These are phyloP conservation scores for Phenganax marumi DNA, from an alignment of 92 coral and sea anemone species.

Conservation along the genomic window DNA sequence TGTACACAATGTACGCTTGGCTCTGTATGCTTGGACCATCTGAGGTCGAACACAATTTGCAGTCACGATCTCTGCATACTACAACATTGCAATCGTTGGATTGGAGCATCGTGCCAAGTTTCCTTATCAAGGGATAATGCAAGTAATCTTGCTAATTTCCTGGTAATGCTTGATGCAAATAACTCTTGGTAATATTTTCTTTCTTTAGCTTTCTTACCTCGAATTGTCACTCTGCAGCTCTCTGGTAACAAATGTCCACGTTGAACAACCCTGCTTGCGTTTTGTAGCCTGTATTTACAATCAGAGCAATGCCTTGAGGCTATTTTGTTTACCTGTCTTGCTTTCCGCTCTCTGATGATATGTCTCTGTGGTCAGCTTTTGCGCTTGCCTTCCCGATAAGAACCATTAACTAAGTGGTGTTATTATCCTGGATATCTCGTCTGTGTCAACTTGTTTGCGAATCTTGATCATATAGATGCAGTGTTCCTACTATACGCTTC, in stretches of 20 bases:
- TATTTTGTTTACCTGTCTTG: neutral
- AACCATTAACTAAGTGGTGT: neutral
- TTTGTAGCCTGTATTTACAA: constrained; percentile 8
- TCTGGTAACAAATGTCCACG: neutral
- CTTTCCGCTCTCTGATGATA: no score
- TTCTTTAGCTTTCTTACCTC: neutral
- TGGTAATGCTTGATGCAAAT: neutral
- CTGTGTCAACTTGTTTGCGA: neutral
- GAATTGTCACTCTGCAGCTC: neutral
- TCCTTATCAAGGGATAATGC: neutral
- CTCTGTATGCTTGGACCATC: neutral
- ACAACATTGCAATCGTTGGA: constrained; percentile 12
- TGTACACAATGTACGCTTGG: constrained; percentile 20
- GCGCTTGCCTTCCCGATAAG: no score
- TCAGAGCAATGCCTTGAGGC: neutral
- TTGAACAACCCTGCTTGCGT: constrained; percentile 11
- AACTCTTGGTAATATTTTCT: neutral
- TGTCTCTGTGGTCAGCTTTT: no score
- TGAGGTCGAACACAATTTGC: constrained; percentile 31
- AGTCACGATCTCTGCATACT: constrained; percentile 20
- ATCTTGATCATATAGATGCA: neutral
- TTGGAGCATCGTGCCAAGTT: constrained; percentile 18
- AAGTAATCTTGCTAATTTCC: neutral
- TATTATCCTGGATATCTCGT: neutral
- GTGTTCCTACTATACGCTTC: neutral